Evolutionary conservation across 2,113 vertebrate species (phyloP).

Genomic region (Pachyramphus minor): DNA sequence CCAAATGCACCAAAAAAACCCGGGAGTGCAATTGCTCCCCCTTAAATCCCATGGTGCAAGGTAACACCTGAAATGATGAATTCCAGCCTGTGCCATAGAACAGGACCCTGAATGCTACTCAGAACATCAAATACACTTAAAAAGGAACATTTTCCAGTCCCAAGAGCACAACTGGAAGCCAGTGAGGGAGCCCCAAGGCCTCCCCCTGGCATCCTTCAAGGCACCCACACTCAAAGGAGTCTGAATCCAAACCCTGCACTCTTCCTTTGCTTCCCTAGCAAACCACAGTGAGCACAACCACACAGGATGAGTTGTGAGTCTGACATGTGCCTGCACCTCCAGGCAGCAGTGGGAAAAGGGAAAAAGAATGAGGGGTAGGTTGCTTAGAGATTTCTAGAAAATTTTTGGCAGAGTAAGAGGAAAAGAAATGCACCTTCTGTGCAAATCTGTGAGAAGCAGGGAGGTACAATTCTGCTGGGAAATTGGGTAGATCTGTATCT

Average conservation of each 20-base stretch:
- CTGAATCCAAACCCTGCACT: neutral
- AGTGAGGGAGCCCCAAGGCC: accelerated
- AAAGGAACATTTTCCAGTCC: neutral
- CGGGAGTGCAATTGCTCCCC: neutral
- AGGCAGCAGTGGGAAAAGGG: accelerated
- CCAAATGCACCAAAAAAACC: neutral
- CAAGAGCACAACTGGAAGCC: neutral
- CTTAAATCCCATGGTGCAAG: neutral
- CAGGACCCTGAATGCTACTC: no score
- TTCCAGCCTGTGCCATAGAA: neutral
- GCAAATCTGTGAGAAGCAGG: neutral
- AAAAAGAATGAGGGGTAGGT: accelerated
- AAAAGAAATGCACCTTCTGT: neutral
- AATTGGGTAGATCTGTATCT: neutral
- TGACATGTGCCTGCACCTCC: accelerated
- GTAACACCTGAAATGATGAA: neutral
- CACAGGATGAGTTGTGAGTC: accelerated
- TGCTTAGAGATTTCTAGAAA: neutral
- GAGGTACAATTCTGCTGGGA: neutral
- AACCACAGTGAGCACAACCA: neutral
- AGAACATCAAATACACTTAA: accelerated
- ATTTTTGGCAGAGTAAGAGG: neutral
- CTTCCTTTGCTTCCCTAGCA: neutral
- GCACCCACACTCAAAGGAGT: accelerated
- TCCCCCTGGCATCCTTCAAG: neutral